Evolutionary conservation across 1,140 invertebrate species (phyloP).

Genomic region (Drosophila rufa): DNA sequence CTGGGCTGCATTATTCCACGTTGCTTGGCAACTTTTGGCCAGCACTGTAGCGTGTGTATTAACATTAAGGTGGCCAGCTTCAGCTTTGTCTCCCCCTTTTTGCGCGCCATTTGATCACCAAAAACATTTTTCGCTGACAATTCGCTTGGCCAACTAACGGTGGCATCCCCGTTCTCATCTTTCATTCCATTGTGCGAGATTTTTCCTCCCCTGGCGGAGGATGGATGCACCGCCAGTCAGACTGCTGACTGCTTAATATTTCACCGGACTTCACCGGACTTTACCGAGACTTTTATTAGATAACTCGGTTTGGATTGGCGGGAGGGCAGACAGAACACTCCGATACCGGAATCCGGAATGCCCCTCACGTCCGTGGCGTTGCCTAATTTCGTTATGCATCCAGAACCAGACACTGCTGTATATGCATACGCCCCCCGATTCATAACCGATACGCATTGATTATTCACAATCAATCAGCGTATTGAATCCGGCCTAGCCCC

Average conservation of each 20-base stretch:
- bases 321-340: not conserved
- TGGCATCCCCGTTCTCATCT: slow-evolving; percentile 49
- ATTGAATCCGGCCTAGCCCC: slow-evolving; percentile 49
- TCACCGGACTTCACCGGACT: slow-evolving; percentile 58
- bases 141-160: slow-evolving; percentile 48
- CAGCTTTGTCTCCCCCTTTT: slow-evolving; percentile 6
- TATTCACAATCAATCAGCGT: slow-evolving; percentile 69
- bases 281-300: slow-evolving; percentile 66
- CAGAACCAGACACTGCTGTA: slow-evolving; percentile 13
- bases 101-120: slow-evolving; percentile 39
- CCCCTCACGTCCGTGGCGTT: slow-evolving; percentile 58
- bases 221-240: slow-evolving; percentile 31
- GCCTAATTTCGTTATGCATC: slow-evolving; percentile 72
- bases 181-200: slow-evolving; percentile 66
- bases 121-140: slow-evolving; percentile 73
- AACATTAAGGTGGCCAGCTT: slow-evolving; percentile 42
- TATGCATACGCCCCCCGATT: slow-evolving; percentile 1
- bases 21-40: not conserved
- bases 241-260: slow-evolving; percentile 69
- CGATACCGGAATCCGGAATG: slow-evolving; percentile 32
- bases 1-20: too few relatives aligned
- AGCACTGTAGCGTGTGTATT: slow-evolving; percentile 31
- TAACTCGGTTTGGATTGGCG: slow-evolving; percentile 60
- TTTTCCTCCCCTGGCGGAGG: slow-evolving; percentile 26
- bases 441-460: slow-evolving; percentile 42